phyloP scores from a whole-genome alignment of 2,113 vertebrate species.

The Vulpes vulpes region DNA sequence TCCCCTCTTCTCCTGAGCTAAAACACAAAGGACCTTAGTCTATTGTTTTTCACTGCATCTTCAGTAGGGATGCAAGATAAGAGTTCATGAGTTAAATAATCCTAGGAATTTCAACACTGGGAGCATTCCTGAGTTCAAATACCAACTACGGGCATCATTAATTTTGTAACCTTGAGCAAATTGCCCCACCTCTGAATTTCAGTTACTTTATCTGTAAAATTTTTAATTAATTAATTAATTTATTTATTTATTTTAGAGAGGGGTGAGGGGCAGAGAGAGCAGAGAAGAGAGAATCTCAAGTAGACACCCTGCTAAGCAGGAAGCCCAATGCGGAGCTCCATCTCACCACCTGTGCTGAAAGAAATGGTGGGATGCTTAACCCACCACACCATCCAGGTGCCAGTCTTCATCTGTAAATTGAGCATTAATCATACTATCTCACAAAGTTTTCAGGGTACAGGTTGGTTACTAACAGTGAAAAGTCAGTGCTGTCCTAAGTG shows the following conservation, averaged over 20 bases:
- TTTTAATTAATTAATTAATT: too few relatives aligned
- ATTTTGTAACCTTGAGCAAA: neutral
- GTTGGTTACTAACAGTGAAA: neutral
- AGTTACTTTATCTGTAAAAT: neutral
- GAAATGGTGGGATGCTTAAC: neutral
- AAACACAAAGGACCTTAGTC: neutral
- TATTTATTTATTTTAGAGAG: neutral
- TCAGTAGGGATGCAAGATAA: neutral
- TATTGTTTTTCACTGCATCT: neutral
- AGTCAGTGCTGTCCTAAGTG: neutral
- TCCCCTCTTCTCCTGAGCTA: neutral
- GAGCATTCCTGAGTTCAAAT: neutral
- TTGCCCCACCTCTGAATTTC: neutral
- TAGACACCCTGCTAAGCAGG: neutral
- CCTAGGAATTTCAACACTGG: neutral
- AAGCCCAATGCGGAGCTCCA: neutral
- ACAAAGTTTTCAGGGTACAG: neutral
- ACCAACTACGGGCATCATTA: neutral
- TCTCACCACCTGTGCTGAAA: neutral
- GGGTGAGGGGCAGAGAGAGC: neutral
- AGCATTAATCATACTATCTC: neutral
- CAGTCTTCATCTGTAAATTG: neutral
- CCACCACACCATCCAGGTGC: neutral
- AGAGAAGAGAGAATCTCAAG: neutral
- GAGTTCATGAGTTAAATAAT: neutral